Base-by-base conservation (phyloP, 2,797 vertebrate species). In the Scolopax bukidnonensis region DNA sequence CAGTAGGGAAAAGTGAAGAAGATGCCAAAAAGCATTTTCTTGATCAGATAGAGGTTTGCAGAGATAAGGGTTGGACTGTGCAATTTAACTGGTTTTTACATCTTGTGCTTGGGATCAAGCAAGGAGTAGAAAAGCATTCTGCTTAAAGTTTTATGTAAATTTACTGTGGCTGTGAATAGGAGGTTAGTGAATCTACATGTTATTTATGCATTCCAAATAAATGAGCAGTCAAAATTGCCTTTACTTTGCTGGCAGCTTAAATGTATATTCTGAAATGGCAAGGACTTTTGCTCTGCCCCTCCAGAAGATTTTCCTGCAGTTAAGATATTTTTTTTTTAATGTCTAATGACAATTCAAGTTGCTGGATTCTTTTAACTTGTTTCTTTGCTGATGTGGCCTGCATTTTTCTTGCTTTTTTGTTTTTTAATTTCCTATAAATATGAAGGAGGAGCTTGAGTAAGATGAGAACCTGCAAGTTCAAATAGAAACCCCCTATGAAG, bases 61-160 rank as follows among this genome's bases (percentile, higher is more conserved):
- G 99, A 96, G 99, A 99, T 97, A 99, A 99, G 94, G 99, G 99
- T 79, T 99, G 99, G 99, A 99, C 99, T 16, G 99, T 99, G 76
- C 99, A 99, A 96, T 99, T 99, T 95, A 99, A 99, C 97, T 99
- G 99, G 99, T 99, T 99, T 96, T 98, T 99, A 69, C 99, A 99
- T 89, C 98, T 99, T 97, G 99, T 99, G 87, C 98, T 99, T 68
- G 99, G 99, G 78, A 99, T 99, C 97, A 99, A 99, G 94, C 99
- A 99, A 98, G 99, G 99, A 15, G 99, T 99, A 87, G 99, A 99
- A 96, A 99, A 99, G 87, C 98, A 99, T 33, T 99, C 99, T 36
- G 99, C 99, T 67, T 99, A 97, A 95, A 61, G 30, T 68, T 81
- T 81, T 47, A 40, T 94, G 67, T 89, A 80, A 94, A 77, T 79